A percentile compares a stretch with the other conserved stretches of the same genome.
These are phyloP conservation scores for Synanthedon andrenaeformis DNA, from an alignment of 2,888 invertebrate species.

Conservation along the genomic window DNA sequence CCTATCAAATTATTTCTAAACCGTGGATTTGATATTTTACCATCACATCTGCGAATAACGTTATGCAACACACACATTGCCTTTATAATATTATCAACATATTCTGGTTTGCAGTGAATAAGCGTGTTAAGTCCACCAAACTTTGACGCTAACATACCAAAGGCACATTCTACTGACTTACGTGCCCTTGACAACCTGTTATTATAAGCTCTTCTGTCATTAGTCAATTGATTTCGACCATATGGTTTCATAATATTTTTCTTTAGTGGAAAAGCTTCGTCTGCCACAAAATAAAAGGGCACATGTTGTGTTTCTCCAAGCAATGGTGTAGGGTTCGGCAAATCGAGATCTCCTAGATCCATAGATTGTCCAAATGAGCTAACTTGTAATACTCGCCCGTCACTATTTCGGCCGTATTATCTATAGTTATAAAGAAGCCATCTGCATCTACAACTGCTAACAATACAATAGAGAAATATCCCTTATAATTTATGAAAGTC, in stretches of 20 bases:
- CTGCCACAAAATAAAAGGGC: constrained; percentile 12
- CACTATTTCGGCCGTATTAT: constrained; percentile 17
- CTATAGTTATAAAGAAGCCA: constrained; percentile 11
- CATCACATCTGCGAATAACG: constrained; percentile 8
- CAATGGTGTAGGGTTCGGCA: constrained; percentile 7
- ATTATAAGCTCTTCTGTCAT: constrained; percentile 8
- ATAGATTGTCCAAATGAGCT: constrained; percentile 11
- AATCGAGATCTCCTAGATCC: constrained; percentile 6
- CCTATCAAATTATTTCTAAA: constrained; percentile 9
- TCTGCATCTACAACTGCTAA: too few relatives aligned
- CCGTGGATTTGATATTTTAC: constrained; percentile 8
- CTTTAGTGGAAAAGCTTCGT: constrained; percentile 11
- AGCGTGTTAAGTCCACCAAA: constrained; percentile 6
- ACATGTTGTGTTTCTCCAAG: constrained; percentile 9
- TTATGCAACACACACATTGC: constrained; percentile 1
- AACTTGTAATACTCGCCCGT: constrained; percentile 13
- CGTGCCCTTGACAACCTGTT: constrained; percentile 8
- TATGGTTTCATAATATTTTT: constrained; percentile 7
- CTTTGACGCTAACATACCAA: constrained; percentile 7
- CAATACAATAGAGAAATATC: too few relatives aligned
- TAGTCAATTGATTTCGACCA: constrained; percentile 4
- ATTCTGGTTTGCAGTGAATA: constrained; percentile 6
- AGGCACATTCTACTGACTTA: constrained; percentile 10
- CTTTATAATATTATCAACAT: constrained; percentile 6
- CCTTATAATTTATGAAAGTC: constrained; percentile 12